These are phyloP conservation scores for Limnothrissa miodon DNA, from an alignment of 2,113 vertebrate species.

Conservation along the genomic window DNA sequence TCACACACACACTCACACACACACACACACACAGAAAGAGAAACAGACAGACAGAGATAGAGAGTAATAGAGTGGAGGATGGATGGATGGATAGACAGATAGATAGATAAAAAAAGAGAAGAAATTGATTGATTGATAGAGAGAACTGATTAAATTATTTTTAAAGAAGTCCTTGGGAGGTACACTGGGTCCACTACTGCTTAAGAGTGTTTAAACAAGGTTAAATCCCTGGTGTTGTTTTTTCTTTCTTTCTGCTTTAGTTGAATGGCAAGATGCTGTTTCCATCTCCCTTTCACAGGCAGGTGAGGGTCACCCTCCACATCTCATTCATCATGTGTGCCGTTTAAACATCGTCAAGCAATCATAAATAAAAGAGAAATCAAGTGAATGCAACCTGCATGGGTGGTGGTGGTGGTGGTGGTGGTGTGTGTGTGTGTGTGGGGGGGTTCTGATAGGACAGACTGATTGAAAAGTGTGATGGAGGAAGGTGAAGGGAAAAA, in stretches of 20 bases:
- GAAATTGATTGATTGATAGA: too few species aligned
- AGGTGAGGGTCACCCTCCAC: not conserved
- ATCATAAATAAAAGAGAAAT: constrained; percentile 8
- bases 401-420: not conserved
- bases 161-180: not conserved
- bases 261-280: not conserved
- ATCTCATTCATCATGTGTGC: not conserved
- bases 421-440: too few species aligned
- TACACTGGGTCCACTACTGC: not conserved
- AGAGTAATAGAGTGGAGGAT: too few species aligned
- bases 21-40: not conserved
- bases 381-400: not conserved
- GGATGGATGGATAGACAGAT: too few species aligned
- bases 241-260: not conserved
- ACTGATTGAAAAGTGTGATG: not conserved
- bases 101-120: too few species aligned
- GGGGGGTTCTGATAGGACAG: not conserved
- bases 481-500: constrained; percentile 4
- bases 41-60: not conserved
- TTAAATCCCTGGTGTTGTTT: not conserved
- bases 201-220: not conserved
- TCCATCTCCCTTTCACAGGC: not conserved
- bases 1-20: not conserved
- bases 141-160: not conserved
- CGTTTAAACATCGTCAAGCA: not conserved